phyloP scores from a whole-genome alignment of 2,113 vertebrate species.

The Zosterops pallidus region DNA sequence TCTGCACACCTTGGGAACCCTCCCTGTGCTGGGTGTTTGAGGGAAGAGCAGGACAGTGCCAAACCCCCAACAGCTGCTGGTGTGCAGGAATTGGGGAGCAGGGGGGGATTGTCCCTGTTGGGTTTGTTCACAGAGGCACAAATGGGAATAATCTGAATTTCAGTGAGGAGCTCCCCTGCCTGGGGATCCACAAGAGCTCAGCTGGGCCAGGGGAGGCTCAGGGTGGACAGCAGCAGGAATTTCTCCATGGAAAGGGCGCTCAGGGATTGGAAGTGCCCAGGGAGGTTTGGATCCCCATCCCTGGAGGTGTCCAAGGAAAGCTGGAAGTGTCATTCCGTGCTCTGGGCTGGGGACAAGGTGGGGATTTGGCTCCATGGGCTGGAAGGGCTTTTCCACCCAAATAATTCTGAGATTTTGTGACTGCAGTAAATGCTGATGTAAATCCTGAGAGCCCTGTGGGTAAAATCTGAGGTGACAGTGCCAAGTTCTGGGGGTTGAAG shows the following conservation, averaged over 20 bases:
- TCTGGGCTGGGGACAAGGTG: not conserved
- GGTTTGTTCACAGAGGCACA: not conserved
- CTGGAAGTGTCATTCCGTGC: not conserved
- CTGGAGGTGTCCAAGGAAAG: not conserved
- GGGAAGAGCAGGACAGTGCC: not conserved
- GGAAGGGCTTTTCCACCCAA: not conserved
- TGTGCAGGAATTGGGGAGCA: not conserved
- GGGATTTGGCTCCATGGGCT: rapidly evolving
- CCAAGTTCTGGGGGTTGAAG: not conserved
- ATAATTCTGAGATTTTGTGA: not conserved
- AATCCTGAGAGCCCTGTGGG: not conserved
- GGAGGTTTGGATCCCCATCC: not conserved
- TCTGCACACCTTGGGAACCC: not conserved
- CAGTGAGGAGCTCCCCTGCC: not conserved
- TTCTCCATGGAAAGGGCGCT: too few relatives aligned
- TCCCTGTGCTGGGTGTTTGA: not conserved
- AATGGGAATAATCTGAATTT: not conserved
- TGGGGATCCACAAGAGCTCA: not conserved
- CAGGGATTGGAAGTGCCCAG: not conserved
- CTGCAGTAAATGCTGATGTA: not conserved
- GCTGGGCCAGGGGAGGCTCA: not conserved
- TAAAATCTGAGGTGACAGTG: not conserved
- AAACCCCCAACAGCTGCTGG: not conserved
- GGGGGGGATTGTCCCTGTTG: not conserved
- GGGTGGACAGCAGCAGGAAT: not conserved